These are phyloP conservation scores for Bombus superbus DNA, from an alignment of 1,140 invertebrate genomes.

Conservation along the genomic window DNA sequence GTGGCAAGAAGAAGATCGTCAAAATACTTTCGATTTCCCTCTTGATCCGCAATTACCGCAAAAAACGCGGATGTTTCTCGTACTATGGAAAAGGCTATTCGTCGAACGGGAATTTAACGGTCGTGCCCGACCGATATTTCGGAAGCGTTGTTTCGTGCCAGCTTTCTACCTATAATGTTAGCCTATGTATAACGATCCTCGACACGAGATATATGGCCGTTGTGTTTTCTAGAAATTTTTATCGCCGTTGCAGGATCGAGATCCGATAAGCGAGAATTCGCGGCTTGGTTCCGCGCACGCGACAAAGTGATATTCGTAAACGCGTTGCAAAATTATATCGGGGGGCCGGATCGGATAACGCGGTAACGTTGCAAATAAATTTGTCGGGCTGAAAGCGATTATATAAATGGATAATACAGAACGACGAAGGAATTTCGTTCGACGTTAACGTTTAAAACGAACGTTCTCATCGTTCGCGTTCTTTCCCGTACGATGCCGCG, in stretches of 20 bases:
- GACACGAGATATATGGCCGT: background rate
- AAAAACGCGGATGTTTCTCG: background rate
- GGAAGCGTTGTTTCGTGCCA: background rate
- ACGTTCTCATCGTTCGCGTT: background rate
- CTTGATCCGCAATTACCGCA: background rate
- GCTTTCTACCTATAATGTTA: background rate
- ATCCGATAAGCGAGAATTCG: slow-evolving; percentile 1
- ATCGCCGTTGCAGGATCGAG: slow-evolving; percentile 2
- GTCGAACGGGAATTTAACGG: background rate
- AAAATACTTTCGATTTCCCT: too few species aligned
- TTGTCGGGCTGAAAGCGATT: background rate
- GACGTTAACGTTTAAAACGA: background rate
- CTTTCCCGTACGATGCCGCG: background rate
- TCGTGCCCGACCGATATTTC: too few species aligned
- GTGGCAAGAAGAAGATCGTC: too few species aligned
- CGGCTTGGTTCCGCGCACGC: background rate
- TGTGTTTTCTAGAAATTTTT: background rate
- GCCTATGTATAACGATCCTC: background rate
- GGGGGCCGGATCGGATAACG: background rate
- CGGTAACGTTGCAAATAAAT: slow-evolving; percentile 6
- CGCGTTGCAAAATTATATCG: background rate
- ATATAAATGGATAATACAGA: background rate
- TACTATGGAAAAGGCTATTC: too few species aligned
- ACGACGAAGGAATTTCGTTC: background rate
- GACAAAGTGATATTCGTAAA: slow-evolving; percentile 1